Evolutionary conservation across 1,140 invertebrate species (phyloP).

Genomic region (Brachionus koreanus): DNA sequence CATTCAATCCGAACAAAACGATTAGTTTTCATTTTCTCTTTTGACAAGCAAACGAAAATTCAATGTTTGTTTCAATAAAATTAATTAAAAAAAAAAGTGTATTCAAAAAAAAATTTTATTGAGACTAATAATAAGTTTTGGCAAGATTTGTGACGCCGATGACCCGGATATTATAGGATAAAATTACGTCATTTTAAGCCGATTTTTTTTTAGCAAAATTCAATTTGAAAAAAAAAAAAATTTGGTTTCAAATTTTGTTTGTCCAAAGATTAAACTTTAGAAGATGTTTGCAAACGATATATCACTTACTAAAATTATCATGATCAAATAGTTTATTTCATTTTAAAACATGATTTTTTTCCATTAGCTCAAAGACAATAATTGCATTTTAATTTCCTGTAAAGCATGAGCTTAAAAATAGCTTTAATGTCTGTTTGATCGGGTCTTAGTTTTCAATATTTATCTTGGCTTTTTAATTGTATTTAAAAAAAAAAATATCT

Average conservation of each 20-base stretch:
- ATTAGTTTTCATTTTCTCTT: neutral
- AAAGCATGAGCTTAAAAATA: conserved; percentile 1
- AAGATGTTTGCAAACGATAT: conserved; percentile 3
- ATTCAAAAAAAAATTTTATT: neutral
- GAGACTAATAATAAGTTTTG: neutral
- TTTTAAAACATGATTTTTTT: neutral
- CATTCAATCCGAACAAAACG: neutral
- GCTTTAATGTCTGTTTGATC: conserved; percentile 17
- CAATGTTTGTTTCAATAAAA: conserved; percentile 16
- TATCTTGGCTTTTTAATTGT: neutral
- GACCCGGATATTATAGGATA: neutral
- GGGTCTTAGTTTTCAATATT: neutral
- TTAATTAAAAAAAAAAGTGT: conserved; percentile 3
- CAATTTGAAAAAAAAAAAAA: neutral
- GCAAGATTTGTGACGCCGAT: neutral
- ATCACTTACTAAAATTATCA: neutral
- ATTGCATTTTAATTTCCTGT: conserved; percentile 35
- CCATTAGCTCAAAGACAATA: neutral
- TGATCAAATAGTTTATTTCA: neutral
- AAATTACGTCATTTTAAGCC: conserved; percentile 20
- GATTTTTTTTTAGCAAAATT: neutral
- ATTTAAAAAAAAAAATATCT: neutral
- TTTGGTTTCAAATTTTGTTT: conserved; percentile 27
- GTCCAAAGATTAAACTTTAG: conserved; percentile 36
- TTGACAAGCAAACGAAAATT: neutral